These are phyloP conservation scores for Silurus lanzhouensis DNA, from an alignment of 2,797 vertebrate genomes.

Conservation along the genomic window DNA sequence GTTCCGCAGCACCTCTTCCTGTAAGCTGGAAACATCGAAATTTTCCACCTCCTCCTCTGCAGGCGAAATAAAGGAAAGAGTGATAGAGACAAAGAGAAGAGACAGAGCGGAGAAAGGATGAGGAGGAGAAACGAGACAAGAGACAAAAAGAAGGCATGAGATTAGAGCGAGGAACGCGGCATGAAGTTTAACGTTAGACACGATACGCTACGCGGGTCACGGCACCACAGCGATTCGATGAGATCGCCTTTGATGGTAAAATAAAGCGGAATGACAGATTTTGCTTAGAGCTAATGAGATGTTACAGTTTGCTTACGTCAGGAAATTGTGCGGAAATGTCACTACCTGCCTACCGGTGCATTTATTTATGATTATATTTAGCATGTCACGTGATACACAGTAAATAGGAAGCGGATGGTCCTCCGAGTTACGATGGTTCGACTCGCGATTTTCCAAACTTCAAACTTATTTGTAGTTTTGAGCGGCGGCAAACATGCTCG, in stretches of 20 bases:
- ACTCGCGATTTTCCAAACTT: too few relatives aligned
- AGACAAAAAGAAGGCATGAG: neutral
- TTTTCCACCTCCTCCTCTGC: constrained; percentile 89
- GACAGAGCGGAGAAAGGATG: constrained; percentile 7
- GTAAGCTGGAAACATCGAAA: constrained; percentile 91
- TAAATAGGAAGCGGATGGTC: neutral
- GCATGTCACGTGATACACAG: neutral
- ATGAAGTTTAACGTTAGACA: neutral
- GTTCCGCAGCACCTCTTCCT: constrained; percentile 88
- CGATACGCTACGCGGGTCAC: too few relatives aligned
- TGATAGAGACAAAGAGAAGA: constrained; percentile 27
- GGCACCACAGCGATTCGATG: neutral
- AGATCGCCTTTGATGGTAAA: neutral
- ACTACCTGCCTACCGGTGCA: neutral
- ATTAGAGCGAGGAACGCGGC: neutral
- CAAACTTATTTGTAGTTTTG: too few relatives aligned
- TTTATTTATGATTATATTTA: neutral
- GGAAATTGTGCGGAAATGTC: neutral
- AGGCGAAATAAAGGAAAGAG: constrained; percentile 48
- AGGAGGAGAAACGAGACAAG: constrained; percentile 22
- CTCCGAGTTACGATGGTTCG: too few relatives aligned
- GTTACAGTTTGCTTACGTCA: neutral
- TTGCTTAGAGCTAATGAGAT: neutral
- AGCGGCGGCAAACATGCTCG: too few relatives aligned
- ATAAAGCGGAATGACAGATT: neutral